Conservation (phyloP, 2,113 vertebrate genomes). For the Psammodynastes pulverulentus region DNA sequence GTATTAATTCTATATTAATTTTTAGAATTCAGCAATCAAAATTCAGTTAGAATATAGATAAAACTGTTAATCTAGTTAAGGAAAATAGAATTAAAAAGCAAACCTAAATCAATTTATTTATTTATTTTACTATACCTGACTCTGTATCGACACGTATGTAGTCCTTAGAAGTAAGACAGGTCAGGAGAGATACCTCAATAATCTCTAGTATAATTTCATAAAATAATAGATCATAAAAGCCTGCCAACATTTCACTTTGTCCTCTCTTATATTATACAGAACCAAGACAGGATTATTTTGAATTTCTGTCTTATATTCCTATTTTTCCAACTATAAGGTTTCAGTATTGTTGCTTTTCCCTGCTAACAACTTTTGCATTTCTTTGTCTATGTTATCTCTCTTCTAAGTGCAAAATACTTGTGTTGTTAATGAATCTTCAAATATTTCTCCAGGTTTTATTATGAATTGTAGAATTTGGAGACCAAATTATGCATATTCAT, state of each 20-base stretch:
- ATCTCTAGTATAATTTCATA: background rate
- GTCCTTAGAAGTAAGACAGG: background rate
- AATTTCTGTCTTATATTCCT: background rate
- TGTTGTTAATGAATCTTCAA: background rate
- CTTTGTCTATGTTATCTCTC: background rate
- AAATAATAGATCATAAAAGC: background rate
- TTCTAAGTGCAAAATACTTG: background rate
- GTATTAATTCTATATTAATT: background rate
- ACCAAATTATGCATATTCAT: background rate
- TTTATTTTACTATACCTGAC: no score
- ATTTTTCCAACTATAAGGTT: background rate
- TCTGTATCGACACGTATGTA: background rate
- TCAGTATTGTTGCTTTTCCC: background rate
- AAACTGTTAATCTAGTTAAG: background rate
- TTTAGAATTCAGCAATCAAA: background rate
- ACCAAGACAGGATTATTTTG: background rate
- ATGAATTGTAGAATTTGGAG: background rate
- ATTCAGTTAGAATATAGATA: background rate
- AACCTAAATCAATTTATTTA: background rate
- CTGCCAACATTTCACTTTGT: background rate
- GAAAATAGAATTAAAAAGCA: background rate
- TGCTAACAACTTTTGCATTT: background rate
- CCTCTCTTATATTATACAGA: background rate
- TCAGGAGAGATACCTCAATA: background rate
- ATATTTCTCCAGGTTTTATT: background rate